Evolutionary conservation across 2,797 vertebrate genomes (phyloP), one percentile per base, ranked within the genome.

Genomic region (Poecilia gillii): DNA sequence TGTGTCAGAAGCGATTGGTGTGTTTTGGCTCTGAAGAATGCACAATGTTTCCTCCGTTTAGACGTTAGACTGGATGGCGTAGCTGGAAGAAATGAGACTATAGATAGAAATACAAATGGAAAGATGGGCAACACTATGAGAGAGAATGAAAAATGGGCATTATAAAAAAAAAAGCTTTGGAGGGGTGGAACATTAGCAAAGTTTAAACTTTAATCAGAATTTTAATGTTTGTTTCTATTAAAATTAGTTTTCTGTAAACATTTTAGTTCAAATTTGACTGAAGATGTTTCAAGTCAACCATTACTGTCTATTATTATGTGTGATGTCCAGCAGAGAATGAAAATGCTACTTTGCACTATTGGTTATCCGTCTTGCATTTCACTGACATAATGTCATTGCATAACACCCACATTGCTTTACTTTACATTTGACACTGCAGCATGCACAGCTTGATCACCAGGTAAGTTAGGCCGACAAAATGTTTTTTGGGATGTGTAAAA

Each of bases 1-100:
- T 57, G 74, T 90, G 90, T 94, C 92, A 90, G 83, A 87, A 91
- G 72, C 18, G 70, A 93, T 94, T 18, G 87, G 73, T 76, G 85
- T 25, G 49, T 76, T 84, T 76, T 75, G 57, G 80, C 79, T 82
- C 81, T 89, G 84, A 90, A 83, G 85, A 87, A 86, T 84, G 85
- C 81, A 81, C 90, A 85, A 41, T 75, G 87, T 85, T 90, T 93
- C 91, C 91, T 90, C 86, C 76, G 73, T 85, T 90, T 82, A 87
- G 85, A 83, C 79, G 77, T 83, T 79, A 57, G 43, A 71, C 76
- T 80, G 53, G 49, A 78, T 76, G 84, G 49, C 75, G 74, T 33
- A 20, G 53, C 49, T 72, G 76, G 72, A 75, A 70, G 78, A 87
- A 49, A 78, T 41, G n/a, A 51, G 74, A 80, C 36, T 76, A 80